Evolutionary conservation across 53 echinoderm and acorn worm genomes (phyloP).

Genomic region (Temnopleurus reevesii): DNA sequence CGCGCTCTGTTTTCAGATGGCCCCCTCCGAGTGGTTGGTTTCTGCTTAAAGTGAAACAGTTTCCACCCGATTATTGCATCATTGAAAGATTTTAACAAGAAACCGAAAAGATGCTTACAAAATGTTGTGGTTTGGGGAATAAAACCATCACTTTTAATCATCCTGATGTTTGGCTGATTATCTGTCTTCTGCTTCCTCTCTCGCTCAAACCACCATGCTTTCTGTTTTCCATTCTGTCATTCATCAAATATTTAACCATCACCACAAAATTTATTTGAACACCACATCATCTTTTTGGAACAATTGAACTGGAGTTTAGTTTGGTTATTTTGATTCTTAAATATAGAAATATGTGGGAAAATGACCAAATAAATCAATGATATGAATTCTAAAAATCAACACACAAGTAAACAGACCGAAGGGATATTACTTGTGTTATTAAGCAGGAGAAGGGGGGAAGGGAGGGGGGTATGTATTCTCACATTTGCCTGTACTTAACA

Average conservation of each 20-base stretch:
- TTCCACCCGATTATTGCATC: not conserved
- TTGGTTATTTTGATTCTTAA: not conserved
- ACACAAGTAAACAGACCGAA: too few relatives aligned
- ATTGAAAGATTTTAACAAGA: not conserved
- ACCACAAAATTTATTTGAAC: not conserved
- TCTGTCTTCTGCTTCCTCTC: slow-evolving; percentile 25
- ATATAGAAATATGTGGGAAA: not conserved
- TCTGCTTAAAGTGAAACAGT: slow-evolving; percentile 33
- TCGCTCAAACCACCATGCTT: not conserved
- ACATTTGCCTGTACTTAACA: too few relatives aligned
- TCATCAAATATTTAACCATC: not conserved
- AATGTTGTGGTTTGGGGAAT: not conserved
- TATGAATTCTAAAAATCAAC: too few relatives aligned
- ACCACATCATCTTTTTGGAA: slow-evolving; percentile 10
- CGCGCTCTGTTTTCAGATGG: not conserved
- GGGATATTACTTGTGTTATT: too few relatives aligned
- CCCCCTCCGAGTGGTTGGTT: not conserved
- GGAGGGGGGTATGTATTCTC: too few relatives aligned
- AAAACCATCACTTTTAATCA: not conserved
- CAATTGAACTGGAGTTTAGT: not conserved
- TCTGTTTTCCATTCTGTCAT: not conserved
- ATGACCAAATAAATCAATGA: slow-evolving; percentile 13
- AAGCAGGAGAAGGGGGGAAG: too few relatives aligned
- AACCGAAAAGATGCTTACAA: not conserved
- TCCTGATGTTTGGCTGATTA: slow-evolving; percentile 20